Evolutionary conservation across 2,888 invertebrate genomes (phyloP), one percentile per base, ranked within the genome.

Genomic region (Embidobia sp.): DNA sequence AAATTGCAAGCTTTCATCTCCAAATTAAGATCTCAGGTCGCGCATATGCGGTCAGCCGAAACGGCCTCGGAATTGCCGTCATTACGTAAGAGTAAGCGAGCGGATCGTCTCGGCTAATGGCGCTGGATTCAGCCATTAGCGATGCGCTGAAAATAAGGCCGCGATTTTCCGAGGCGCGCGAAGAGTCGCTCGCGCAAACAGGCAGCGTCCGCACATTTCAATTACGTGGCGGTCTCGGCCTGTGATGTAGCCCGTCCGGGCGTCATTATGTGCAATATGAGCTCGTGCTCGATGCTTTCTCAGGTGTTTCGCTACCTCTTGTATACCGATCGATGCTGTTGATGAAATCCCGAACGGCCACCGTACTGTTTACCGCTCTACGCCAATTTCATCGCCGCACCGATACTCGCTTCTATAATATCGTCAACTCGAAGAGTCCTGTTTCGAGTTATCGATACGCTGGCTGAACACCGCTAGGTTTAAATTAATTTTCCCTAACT

Each of bases 211-310:
- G 80, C 82, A 83, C 82, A 82, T 87, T 87, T 86, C 85, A 87
- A 87, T 87, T 86, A 86, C 85, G 82, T 79, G 83, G 79, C 84
- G 81, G 73, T 81, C 49, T 84, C 81, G 82, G 82, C 82, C 77
- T 81, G 82, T 83, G 84, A 85, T 85, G 81, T 85, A 72, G 82
- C 51, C 67, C 72, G 75, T 80, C 83, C 82, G 82, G 80, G 79
- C 82, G 51, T 86, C 85, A 86, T 86, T 86, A 86, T 82, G 78
- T 82, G 82, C 85, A 85, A 85, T 86, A 85, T 84, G 83, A 85
- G 84, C 84, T 82, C 82, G 83, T 80, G 85, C 84, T 85, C 73
- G 84, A 79, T 83, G 81, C 81, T 78, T 78, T 79, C 81, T 79
- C 64, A 75, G 76, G 63, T 69, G 73, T 66, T 74, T 59, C 64